A percentile compares a stretch with the other conserved stretches of the same genome.
Conservation (phyloP, 2,888 invertebrate genomes). For the Phasia obesa region DNA sequence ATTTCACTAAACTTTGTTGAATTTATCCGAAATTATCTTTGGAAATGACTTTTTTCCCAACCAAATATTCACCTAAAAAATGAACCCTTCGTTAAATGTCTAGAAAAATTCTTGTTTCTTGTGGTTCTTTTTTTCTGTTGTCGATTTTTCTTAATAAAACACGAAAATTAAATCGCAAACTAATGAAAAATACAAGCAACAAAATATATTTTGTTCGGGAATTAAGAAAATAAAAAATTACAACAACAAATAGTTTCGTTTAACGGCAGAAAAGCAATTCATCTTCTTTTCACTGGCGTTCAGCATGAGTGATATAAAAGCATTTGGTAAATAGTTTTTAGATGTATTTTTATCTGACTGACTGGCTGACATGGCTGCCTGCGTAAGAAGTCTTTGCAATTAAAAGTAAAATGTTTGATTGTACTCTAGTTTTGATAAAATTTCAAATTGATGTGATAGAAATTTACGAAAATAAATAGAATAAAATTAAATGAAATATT, state of each 20-base stretch:
- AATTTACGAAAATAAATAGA: not conserved
- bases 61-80: not conserved
- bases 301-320: conserved; percentile 75
- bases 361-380: not conserved
- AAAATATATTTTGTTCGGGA: not conserved
- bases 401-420: conserved; percentile 9
- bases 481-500: too few species aligned
- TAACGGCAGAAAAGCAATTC: conserved; percentile 75
- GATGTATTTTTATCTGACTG: conserved; percentile 27
- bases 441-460: conserved; percentile 20
- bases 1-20: too few species aligned
- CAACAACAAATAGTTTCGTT: conserved; percentile 54
- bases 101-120: conserved; percentile 1
- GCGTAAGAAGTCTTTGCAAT: conserved; percentile 19
- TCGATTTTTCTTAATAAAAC: conserved; percentile 4
- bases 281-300: conserved; percentile 80
- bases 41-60: not conserved
- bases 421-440: conserved; percentile 34
- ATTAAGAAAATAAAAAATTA: too few species aligned
- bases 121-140: conserved; percentile 2
- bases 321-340: conserved; percentile 66
- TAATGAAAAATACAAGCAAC: conserved; percentile 14
- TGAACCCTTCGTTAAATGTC: conserved; percentile 29
- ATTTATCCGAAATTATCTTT: too few species aligned
- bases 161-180: conserved; percentile 47